Percentiles rank a stretch among this genome's conserved stretches.
These are phyloP conservation scores for Hyaena hyaena DNA, from an alignment of 2,113 vertebrate genomes.

Conservation along the genomic window DNA sequence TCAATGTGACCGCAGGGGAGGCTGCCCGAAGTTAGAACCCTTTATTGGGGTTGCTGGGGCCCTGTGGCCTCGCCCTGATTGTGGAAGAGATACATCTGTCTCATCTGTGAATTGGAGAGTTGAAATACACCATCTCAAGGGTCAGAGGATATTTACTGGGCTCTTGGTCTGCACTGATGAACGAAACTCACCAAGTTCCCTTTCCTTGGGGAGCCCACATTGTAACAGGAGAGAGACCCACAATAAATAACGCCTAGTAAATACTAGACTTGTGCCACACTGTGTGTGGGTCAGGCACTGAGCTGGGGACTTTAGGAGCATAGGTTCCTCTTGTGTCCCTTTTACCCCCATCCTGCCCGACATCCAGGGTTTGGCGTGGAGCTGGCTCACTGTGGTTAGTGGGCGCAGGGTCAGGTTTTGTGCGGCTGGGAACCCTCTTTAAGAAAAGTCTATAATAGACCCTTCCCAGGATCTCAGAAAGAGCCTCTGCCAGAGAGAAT, in stretches of 20 bases:
- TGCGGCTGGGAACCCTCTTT: background rate
- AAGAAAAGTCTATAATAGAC: background rate
- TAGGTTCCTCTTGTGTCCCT: background rate
- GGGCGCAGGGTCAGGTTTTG: background rate
- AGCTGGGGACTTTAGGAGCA: background rate
- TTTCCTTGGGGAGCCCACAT: background rate
- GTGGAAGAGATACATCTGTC: background rate
- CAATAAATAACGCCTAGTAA: background rate
- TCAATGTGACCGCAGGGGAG: background rate
- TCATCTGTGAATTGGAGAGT: background rate
- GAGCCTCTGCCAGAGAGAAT: background rate
- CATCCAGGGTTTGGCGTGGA: background rate
- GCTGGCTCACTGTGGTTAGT: background rate
- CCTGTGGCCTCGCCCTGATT: background rate
- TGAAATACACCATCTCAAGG: background rate
- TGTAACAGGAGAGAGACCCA: background rate
- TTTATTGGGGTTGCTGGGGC: rapidly evolving
- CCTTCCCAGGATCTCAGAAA: background rate
- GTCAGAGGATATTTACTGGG: background rate
- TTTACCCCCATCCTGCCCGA: rapidly evolving
- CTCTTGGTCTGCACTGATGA: background rate
- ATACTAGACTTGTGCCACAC: background rate
- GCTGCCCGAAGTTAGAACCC: background rate
- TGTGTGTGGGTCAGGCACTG: background rate
- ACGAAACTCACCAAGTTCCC: background rate